phyloP scores from a whole-genome alignment of 2,113 vertebrate genomes.

The Dissostichus mawsoni region DNA sequence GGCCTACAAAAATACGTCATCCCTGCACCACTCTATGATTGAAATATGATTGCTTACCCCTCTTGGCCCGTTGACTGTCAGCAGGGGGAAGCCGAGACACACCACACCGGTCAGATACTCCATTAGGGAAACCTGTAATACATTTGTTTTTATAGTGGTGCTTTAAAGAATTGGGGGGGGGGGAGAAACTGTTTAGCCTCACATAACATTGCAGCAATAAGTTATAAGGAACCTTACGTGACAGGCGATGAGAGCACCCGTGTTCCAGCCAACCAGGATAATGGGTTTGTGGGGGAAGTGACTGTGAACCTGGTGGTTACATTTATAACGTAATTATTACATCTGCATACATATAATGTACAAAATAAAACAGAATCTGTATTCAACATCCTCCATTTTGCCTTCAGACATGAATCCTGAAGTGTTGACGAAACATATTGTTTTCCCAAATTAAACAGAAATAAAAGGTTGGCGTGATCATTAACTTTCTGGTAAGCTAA shows the following conservation, averaged over 20 bases:
- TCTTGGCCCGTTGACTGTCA: constrained; percentile 92
- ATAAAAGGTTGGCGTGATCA: too few relatives aligned
- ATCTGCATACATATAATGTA: neutral
- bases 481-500: too few relatives aligned
- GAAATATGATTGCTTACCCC: constrained; percentile 84
- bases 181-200: neutral
- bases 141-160: neutral
- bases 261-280: constrained; percentile 96
- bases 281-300: constrained; percentile 97
- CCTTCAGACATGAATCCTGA: neutral
- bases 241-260: constrained; percentile 94
- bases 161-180: neutral
- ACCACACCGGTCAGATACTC: constrained; percentile 95
- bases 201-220: neutral
- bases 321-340: constrained; percentile 22
- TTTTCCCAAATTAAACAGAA: too few relatives aligned
- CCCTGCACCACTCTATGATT: neutral
- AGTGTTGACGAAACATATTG: neutral
- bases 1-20: too few relatives aligned
- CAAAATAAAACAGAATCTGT: neutral
- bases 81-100: constrained; percentile 95
- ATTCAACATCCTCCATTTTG: neutral
- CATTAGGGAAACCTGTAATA: constrained; percentile 92
- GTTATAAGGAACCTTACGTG: constrained; percentile 86
- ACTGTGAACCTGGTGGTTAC: constrained; percentile 88